Base-by-base conservation (phyloP, 1,140 invertebrate genomes). In the Drosophila aff. region DNA sequence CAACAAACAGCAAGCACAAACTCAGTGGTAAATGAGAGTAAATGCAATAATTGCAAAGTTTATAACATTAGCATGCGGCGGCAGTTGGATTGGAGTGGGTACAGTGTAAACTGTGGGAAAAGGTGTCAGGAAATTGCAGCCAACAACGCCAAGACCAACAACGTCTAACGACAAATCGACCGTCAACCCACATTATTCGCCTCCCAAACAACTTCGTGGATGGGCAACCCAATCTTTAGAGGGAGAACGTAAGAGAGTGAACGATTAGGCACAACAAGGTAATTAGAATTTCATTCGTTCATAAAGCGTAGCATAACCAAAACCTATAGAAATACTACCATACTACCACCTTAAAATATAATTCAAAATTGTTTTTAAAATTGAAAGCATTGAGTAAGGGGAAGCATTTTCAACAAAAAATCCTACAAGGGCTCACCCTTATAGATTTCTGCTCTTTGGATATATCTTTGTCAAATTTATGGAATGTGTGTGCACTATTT, bases 11-110 rank as follows among this genome's bases (percentile, higher is more conserved):
- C 60, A 61, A 57, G 28, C 49, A 43, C 65, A 43, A 79, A 63
- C 59, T 77, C 61, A 59, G 79, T 75, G 81, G 84, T 90, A 90
- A 90, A 84, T 89, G 78, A 81, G 84, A 89, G 84, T 90, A 85
- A 90, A 89, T 84, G 84, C 85, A 84, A 89, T 89, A 90, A 89
- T 89, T 89, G 81, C 84, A 90, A 89, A 81, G 81, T 90, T 90
- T 81, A 84, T 79, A 84, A 64, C 85, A 90, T 90, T 81, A 89
- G 77, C 58, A 59, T 49, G 74, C 55, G 75, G 63, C 23, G 31
- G 40, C 18, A 26, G 49, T 31, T 36, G 40, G 16, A 55, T 31
- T 28, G 40, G 11, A 55, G 21, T 23, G 46, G 15, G 11, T 13
- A 36, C 7, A 28, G 7, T 16, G 10, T 7, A 41, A 6, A 13